These are phyloP conservation scores for Axea sp. DNA, from an alignment of 2,888 invertebrate species.

Conservation along the genomic window DNA sequence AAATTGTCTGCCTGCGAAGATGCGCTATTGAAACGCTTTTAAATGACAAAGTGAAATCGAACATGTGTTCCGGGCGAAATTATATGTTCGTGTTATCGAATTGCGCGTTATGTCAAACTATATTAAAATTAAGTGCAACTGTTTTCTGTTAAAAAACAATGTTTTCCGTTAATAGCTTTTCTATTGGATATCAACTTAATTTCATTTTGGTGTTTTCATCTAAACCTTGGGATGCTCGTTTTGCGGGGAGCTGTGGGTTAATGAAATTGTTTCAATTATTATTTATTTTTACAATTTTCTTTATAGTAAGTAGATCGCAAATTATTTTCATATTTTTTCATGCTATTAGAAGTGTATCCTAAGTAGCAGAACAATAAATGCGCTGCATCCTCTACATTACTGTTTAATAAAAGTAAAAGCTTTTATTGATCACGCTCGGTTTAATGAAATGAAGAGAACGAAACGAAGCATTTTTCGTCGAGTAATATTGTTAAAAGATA, in stretches of 20 bases:
- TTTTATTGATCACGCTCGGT: no score
- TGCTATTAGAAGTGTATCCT: no score
- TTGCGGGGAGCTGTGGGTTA: no score
- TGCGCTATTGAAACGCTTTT: constrained; percentile 24
- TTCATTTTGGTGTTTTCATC: neutral
- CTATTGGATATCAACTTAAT: neutral
- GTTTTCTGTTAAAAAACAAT: neutral
- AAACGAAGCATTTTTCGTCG: neutral
- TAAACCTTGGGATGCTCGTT: no score
- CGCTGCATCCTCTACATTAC: no score
- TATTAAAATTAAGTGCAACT: constrained; percentile 6
- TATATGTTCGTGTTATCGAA: constrained; percentile 20
- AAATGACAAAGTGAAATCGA: constrained; percentile 41
- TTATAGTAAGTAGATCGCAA: no score
- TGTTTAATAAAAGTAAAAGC: no score
- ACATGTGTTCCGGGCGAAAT: constrained; percentile 5
- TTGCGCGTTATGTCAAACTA: neutral
- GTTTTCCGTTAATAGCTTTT: constrained; percentile 1
- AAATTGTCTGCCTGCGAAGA: constrained; percentile 39
- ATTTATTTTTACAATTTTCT: no score
- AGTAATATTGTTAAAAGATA: constrained; percentile 8
- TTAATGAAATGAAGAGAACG: constrained; percentile 24
- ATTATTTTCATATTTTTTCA: no score
- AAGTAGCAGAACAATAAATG: no score
- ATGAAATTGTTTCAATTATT: no score